Evolutionary conservation across 37 sponge, comb jelly and placozoan species (phyloP).

Genomic region (Ephydatia muelleri): DNA sequence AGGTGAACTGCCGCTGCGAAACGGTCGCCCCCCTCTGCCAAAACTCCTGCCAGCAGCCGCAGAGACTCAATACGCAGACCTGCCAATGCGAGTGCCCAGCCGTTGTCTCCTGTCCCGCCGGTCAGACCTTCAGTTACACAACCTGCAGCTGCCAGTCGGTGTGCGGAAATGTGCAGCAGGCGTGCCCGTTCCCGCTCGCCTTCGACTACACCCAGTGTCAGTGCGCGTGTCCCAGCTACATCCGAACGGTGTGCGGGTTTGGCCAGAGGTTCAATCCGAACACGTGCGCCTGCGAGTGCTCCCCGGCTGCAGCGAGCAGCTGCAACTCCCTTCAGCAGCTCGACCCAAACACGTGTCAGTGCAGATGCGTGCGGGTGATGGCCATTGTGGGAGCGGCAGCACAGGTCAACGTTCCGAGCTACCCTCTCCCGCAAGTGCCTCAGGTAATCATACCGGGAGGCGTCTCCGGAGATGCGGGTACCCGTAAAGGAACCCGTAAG

Average conservation of each 20-base stretch:
- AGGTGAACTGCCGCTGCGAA: too few species aligned
- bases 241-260: background rate
- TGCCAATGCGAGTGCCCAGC: background rate
- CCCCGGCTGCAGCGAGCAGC: background rate
- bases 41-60: too few species aligned
- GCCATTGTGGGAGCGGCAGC: background rate
- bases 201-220: background rate
- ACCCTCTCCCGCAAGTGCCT: background rate
- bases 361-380: background rate
- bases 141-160: background rate
- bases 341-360: background rate
- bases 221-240: background rate
- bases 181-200: background rate
- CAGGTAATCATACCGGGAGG: too few species aligned
- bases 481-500: too few species aligned
- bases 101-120: background rate
- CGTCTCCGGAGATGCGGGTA: too few species aligned
- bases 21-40: too few species aligned
- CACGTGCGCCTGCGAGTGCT: conserved; percentile 61
- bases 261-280: conserved; percentile 1
- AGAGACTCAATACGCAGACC: background rate
- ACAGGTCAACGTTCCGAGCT: background rate
- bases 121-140: background rate
- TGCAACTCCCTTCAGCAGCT: conserved; percentile 7
- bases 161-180: background rate